Percentiles rank a stretch among this genome's conserved stretches.
These are phyloP conservation scores for Drosophila conformis DNA, from an alignment of 2,888 invertebrate species.

Conservation along the genomic window DNA sequence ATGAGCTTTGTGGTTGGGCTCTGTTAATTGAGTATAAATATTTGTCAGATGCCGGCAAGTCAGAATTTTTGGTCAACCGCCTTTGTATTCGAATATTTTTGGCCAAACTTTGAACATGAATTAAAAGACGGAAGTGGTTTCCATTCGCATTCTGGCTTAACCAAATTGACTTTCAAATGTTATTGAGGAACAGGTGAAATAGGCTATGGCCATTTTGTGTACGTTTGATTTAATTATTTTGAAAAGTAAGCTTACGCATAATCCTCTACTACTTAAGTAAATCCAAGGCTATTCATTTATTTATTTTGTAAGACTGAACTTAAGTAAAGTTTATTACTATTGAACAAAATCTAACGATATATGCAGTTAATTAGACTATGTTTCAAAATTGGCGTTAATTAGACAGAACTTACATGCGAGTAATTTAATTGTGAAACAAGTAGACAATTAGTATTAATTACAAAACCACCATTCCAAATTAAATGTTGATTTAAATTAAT, in stretches of 20 bases:
- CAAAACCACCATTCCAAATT: not conserved
- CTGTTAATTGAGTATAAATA: constrained; percentile 76
- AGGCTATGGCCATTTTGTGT: not conserved
- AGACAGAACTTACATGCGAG: not conserved
- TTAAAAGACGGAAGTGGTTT: constrained; percentile 9
- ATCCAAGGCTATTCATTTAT: not conserved
- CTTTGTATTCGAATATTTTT: constrained; percentile 15
- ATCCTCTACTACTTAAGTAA: not conserved
- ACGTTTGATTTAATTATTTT: not conserved
- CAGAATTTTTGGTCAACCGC: constrained; percentile 27
- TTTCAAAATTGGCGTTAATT: not conserved
- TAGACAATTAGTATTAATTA: not conserved
- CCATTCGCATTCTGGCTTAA: constrained; percentile 11
- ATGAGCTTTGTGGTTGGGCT: constrained; percentile 38
- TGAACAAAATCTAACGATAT: not conserved
- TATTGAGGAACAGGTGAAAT: not conserved
- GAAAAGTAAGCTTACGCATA: not conserved
- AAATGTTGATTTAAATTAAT: constrained; percentile 2
- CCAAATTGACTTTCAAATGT: constrained; percentile 18
- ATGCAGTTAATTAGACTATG: not conserved
- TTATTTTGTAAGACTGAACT: not conserved
- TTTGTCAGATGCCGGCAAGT: constrained; percentile 60
- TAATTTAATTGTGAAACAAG: not conserved
- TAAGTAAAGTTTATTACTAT: not conserved
- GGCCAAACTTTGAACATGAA: constrained; percentile 1